Evolutionary conservation across 2,113 vertebrate species (phyloP).

Genomic region (Chitala chitala): DNA sequence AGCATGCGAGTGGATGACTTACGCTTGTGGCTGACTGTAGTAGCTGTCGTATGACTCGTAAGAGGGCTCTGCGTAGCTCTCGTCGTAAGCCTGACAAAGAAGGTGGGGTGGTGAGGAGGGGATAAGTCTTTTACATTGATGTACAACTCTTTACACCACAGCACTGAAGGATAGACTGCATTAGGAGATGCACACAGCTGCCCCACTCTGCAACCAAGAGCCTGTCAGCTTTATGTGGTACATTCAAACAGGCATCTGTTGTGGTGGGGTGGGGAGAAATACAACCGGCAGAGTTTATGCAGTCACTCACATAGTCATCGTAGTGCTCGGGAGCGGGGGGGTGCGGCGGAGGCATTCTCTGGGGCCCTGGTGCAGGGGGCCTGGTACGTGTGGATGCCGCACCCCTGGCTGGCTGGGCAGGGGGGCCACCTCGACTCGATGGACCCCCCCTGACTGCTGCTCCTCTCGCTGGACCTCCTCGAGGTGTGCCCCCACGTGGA

Average conservation of each 20-base stretch:
- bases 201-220: too few relatives aligned
- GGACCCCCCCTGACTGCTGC: slow-evolving; percentile 74
- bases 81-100: slow-evolving; percentile 79
- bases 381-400: slow-evolving; percentile 69
- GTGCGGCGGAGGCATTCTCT: slow-evolving; percentile 79
- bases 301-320: slow-evolving; percentile 81
- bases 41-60: slow-evolving; percentile 95
- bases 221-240: too few relatives aligned
- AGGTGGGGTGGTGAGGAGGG: slow-evolving; percentile 30
- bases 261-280: too few relatives aligned
- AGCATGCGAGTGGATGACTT: slow-evolving; percentile 60
- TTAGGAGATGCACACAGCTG: too few relatives aligned
- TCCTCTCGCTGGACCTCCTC: slow-evolving; percentile 78
- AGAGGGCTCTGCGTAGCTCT: slow-evolving; percentile 81
- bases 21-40: slow-evolving; percentile 94
- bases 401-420: slow-evolving; percentile 70
- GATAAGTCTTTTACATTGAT: background rate
- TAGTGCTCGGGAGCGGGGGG: slow-evolving; percentile 75
- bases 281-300: background rate
- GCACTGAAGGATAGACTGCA: background rate
- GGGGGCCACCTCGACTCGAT: slow-evolving; percentile 74
- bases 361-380: slow-evolving; percentile 69
- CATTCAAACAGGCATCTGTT: too few relatives aligned
- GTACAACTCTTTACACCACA: background rate
- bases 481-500: slow-evolving; percentile 75